Evolutionary conservation across 2,113 vertebrate genomes (phyloP).

Genomic region (Anhinga anhinga): DNA sequence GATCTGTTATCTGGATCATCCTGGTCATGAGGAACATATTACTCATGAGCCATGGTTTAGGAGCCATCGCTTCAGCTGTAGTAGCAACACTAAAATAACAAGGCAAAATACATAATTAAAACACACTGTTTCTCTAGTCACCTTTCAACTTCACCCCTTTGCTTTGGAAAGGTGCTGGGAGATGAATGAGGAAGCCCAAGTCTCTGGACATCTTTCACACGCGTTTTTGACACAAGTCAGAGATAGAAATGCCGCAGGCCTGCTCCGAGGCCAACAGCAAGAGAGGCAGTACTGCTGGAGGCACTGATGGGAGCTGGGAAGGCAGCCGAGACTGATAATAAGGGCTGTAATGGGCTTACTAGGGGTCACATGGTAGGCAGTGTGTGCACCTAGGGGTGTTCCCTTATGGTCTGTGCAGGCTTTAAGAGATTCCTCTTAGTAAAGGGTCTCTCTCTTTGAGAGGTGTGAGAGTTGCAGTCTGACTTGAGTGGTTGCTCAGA

Average conservation of each 20-base stretch:
- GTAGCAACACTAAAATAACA: not conserved
- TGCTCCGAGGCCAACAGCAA: not conserved
- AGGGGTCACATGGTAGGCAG: not conserved
- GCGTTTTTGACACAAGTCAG: not conserved
- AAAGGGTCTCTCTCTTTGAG: not conserved
- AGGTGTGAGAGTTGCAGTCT: not conserved
- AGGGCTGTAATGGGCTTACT: not conserved
- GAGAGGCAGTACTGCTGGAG: not conserved
- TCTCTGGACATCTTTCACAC: not conserved
- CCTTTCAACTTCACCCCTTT: not conserved
- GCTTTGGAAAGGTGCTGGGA: not conserved
- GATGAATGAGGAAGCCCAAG: not conserved
- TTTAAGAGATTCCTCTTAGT: not conserved
- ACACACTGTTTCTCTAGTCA: not conserved
- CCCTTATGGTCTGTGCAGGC: not conserved
- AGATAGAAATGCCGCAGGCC: not conserved
- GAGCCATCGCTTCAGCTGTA: not conserved
- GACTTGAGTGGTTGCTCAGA: not conserved
- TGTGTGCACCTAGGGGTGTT: not conserved
- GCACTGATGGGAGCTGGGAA: not conserved
- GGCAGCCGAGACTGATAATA: not conserved
- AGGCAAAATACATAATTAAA: not conserved
- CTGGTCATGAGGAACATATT: not conserved
- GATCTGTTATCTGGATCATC: not conserved
- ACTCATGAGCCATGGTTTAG: not conserved